Conservation (phyloP, 2,888 invertebrate species). For the Lasioglossum morio region DNA sequence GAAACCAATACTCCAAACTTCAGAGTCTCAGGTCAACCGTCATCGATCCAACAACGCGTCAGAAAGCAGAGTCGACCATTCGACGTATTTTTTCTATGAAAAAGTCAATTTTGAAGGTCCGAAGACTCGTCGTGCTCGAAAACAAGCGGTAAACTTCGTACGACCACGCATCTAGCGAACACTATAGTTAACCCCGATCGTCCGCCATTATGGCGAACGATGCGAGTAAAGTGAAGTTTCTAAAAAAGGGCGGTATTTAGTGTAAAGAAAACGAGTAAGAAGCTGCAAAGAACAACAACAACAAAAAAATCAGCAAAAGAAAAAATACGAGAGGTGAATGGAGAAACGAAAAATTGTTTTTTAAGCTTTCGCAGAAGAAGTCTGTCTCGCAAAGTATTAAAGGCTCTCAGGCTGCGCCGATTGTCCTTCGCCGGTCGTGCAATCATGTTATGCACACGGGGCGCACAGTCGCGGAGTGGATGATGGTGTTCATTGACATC, state of each 20-base stretch:
- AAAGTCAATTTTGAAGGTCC: constrained; percentile 8
- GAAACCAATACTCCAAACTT: background rate
- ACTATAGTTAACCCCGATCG: constrained; percentile 51
- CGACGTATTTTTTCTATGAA: constrained; percentile 14
- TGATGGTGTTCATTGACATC: constrained; percentile 39
- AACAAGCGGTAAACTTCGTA: constrained; percentile 38
- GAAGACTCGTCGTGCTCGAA: background rate
- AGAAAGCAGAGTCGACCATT: background rate
- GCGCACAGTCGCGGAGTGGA: constrained; percentile 35
- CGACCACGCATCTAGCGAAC: constrained; percentile 57
- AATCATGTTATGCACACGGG: background rate
- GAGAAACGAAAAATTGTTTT: constrained; percentile 54
- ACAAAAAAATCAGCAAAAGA: background rate
- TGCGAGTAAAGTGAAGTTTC: constrained; percentile 58
- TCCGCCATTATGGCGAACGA: constrained; percentile 23
- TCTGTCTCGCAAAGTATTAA: constrained; percentile 68
- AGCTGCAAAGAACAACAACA: background rate
- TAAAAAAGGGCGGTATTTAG: constrained; percentile 62
- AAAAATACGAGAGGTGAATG: background rate
- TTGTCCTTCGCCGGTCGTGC: constrained; percentile 38
- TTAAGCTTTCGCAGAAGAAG: constrained; percentile 66
- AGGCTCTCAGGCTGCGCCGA: constrained; percentile 58
- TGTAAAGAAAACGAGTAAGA: constrained; percentile 30
- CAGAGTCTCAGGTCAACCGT: background rate
- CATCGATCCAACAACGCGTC: background rate